Percentiles rank a stretch among this genome's conserved stretches.
These are phyloP conservation scores for Ia io DNA, from an alignment of 2,113 vertebrate genomes.

Conservation along the genomic window DNA sequence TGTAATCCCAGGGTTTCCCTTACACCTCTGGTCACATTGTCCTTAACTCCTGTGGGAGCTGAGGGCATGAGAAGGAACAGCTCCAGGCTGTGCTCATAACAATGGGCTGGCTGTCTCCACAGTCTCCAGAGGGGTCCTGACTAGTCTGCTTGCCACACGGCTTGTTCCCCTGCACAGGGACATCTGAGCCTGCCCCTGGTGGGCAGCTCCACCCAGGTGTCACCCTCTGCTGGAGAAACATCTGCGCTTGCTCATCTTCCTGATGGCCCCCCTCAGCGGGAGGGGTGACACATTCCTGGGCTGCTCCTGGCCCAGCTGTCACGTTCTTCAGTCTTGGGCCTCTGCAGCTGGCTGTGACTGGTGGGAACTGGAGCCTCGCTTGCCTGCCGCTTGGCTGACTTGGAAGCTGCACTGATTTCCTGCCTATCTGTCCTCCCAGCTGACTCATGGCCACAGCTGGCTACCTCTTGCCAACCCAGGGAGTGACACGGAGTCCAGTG, in stretches of 20 bases:
- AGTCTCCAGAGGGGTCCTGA: background rate
- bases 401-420: slow-evolving; percentile 66
- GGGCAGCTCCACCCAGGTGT: background rate
- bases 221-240: background rate
- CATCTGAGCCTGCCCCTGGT: background rate
- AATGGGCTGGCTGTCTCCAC: background rate
- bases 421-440: slow-evolving; percentile 79
- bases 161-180: background rate
- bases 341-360: background rate
- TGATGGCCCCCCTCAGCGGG: background rate
- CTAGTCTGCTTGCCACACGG: background rate
- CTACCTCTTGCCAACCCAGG: background rate
- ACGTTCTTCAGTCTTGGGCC: background rate
- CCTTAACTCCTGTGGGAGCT: background rate
- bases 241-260: background rate
- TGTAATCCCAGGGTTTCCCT: background rate
- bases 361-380: background rate
- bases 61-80: background rate
- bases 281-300: background rate
- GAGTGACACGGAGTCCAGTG: slow-evolving; percentile 55
- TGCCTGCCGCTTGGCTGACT: slow-evolving; percentile 67
- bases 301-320: background rate
- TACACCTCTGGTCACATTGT: background rate
- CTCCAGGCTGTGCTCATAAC: background rate
- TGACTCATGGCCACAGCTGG: slow-evolving; percentile 53